These are phyloP conservation scores for Myotis brandtii DNA, from an alignment of 2,113 vertebrate species.

Conservation along the genomic window DNA sequence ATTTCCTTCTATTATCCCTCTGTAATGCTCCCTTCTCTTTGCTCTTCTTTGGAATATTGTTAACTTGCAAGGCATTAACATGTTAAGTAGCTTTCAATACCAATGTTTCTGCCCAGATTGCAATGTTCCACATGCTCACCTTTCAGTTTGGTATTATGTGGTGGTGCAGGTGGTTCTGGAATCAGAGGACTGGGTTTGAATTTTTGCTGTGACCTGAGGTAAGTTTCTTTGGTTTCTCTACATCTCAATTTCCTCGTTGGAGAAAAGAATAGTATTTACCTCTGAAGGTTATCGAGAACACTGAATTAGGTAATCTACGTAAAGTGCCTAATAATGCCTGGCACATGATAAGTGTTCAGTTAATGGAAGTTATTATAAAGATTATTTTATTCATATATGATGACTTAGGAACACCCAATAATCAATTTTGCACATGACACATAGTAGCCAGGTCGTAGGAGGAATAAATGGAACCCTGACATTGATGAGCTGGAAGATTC, in stretches of 20 bases:
- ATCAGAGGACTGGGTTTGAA: neutral
- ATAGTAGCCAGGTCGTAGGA: neutral
- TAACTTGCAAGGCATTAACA: neutral
- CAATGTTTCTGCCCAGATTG: neutral
- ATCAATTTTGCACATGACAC: neutral
- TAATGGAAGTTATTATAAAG: neutral
- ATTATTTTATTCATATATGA: neutral
- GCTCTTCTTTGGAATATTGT: neutral
- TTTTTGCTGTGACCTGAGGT: neutral
- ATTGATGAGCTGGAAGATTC: neutral
- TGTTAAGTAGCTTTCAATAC: neutral
- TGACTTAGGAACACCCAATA: neutral
- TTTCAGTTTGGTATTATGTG: neutral
- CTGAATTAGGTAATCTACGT: neutral
- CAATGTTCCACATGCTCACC: neutral
- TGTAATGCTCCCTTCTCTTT: neutral
- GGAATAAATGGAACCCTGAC: neutral
- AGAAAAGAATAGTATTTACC: neutral
- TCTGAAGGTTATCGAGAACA: neutral
- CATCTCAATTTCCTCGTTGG: neutral
- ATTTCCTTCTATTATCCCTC: neutral
- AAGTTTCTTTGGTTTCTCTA: neutral
- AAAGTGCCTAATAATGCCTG: neutral
- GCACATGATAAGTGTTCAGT: neutral
- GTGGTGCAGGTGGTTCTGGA: neutral